Conservation (phyloP, 30 jellyfish, hydroid and myxozoan genomes). For the Aurelia aurita region DNA sequence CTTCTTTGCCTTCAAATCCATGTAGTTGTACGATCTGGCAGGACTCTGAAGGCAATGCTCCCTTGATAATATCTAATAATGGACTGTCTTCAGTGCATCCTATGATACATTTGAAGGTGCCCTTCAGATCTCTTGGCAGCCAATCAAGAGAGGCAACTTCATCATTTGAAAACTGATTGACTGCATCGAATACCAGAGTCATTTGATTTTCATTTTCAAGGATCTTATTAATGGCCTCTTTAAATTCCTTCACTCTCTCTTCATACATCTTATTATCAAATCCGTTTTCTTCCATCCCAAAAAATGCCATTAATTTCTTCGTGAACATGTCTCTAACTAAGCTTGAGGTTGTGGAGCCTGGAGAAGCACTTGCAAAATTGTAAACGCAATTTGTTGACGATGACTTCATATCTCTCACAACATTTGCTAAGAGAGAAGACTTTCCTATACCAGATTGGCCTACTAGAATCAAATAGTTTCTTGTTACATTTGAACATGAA, state of each 20-base stretch:
- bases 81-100: slow-evolving; percentile 72
- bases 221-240: slow-evolving; percentile 21
- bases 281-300: slow-evolving; percentile 15
- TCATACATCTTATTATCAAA: slow-evolving; percentile 17
- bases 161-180: slow-evolving; percentile 72
- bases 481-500: background rate
- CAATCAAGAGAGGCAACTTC: slow-evolving; percentile 50
- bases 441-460: slow-evolving; percentile 92
- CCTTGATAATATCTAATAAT: background rate
- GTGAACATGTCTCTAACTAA: slow-evolving; percentile 48
- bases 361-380: slow-evolving; percentile 88
- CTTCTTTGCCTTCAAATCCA: slow-evolving; percentile 63
- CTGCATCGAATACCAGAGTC: slow-evolving; percentile 77
- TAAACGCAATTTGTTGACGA: slow-evolving; percentile 35
- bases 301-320: slow-evolving; percentile 9
- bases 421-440: slow-evolving; percentile 82
- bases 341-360: slow-evolving; percentile 76
- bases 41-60: background rate
- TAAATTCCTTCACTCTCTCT: slow-evolving; percentile 5
- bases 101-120: slow-evolving; percentile 62
- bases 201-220: slow-evolving; percentile 15
- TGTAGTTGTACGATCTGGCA: slow-evolving; percentile 12
- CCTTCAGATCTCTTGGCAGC: slow-evolving; percentile 70
- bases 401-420: slow-evolving; percentile 55
- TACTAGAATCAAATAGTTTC: slow-evolving; percentile 55